Evolutionary conservation across 2,797 vertebrate species (phyloP).

Genomic region (Numenius phaeopus): DNA sequence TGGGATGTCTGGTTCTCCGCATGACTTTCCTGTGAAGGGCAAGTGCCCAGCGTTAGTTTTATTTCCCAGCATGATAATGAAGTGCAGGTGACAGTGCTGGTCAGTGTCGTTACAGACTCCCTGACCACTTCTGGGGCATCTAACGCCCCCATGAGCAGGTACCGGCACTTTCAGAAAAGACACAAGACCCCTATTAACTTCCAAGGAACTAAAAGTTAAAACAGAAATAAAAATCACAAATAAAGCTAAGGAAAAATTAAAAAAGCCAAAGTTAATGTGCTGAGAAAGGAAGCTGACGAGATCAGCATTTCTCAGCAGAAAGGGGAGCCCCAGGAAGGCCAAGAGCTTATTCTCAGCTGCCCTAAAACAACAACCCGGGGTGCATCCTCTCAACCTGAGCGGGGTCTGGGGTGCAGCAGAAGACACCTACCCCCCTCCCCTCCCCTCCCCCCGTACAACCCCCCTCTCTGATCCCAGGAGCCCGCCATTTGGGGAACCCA

Average conservation of each 20-base stretch:
- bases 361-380: rapidly evolving
- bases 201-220: background rate
- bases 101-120: background rate
- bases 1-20: rapidly evolving
- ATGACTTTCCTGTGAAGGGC: background rate
- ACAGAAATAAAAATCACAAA: background rate
- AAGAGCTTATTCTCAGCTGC: rapidly evolving
- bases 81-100: rapidly evolving
- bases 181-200: background rate
- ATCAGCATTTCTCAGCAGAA: rapidly evolving
- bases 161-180: background rate
- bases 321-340: too few species aligned
- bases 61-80: rapidly evolving
- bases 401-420: background rate
- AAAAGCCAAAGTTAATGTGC: rapidly evolving
- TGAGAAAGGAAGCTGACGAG: background rate
- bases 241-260: background rate
- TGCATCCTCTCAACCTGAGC: rapidly evolving
- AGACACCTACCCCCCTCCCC: too few species aligned
- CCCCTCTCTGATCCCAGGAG: background rate
- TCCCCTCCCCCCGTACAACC: too few species aligned
- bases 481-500: background rate
- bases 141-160: background rate
- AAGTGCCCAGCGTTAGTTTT: background rate
- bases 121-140: rapidly evolving